Evolutionary conservation across 2,113 vertebrate genomes (phyloP), one percentile per base, ranked within the genome.

Genomic region (Chaetura pelagica): DNA sequence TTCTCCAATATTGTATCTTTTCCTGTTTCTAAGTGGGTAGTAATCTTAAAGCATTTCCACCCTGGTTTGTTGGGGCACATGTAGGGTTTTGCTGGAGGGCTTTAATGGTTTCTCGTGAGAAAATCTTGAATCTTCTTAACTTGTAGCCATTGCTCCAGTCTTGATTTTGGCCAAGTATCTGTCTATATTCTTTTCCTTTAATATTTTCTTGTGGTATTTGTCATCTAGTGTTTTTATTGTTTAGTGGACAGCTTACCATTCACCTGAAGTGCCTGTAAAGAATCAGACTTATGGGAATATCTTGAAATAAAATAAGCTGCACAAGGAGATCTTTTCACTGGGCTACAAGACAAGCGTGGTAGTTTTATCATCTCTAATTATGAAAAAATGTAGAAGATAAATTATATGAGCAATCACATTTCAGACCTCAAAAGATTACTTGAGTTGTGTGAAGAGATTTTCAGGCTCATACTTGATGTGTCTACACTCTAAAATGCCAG

Each of bases 321-420:
- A 42, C 8, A 38, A 76, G 19, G 40, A 87, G 22, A 20, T 20
- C 30, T 69, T 74, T 52, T 26, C 40, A 49, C 58, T 76, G 46
- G 27, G 13, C 12, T 68, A 40, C n/a, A 40, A 58, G 82, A 30
- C 12, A 78, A 42, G 16, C 78, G 12, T 13, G 20, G 23, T 21
- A 9, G 10, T 42, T 75, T 66, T 46, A 49, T 51, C 62, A 73
- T 73, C 30, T 68, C 23, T 38, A 80, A 80, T 35, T 76, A 49
- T n/a, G 10, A 66, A 87, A 74, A 76, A 4, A 5, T 6, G 3
- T 19, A 63, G 61, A 68, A 64, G 26, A 34, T 49, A 32, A 66
- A 23, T 73, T n/a, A 68, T 7, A 62, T 0, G 2, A 85, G n/a
- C 58, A 52, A 26, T 12, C 4, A 0, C 12, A 72, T 52, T 54